A percentile compares a stretch with the other conserved stretches of the same genome.
Evolutionary conservation across 2,888 invertebrate genomes (phyloP).

Genomic region (Trachelus tabidus): DNA sequence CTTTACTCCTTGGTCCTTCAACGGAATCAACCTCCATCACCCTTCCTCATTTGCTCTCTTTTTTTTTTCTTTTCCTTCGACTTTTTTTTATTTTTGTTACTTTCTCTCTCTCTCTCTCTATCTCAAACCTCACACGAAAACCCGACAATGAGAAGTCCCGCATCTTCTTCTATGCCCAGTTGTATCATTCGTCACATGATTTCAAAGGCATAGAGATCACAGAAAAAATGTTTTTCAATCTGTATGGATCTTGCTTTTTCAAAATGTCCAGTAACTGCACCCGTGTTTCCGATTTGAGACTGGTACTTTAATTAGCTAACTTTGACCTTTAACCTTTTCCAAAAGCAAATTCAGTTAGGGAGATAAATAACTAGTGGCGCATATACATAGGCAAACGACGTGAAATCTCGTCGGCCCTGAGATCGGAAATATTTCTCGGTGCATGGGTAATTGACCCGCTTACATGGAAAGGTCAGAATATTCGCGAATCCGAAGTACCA

Average conservation of each 20-base stretch:
- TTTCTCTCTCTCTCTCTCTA: background rate
- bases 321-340: background rate
- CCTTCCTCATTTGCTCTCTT: background rate
- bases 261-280: no score
- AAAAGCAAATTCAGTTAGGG: background rate
- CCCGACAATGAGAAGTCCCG: background rate
- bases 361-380: background rate
- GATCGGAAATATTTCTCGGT: background rate
- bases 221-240: background rate
- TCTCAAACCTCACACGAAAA: background rate
- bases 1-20: background rate
- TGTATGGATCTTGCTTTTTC: no score
- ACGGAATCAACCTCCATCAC: background rate
- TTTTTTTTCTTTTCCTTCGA: background rate
- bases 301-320: background rate
- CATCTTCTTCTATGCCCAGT: no score
- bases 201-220: background rate
- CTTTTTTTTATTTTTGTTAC: background rate
- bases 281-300: background rate
- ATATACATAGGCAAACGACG: background rate
- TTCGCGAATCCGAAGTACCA: background rate
- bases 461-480: background rate
- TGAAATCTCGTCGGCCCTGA: background rate
- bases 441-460: conserved; percentile 1
- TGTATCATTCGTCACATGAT: no score